phyloP scores from a whole-genome alignment of 2,888 invertebrate genomes.

The Hirtodrosophila duncani region DNA sequence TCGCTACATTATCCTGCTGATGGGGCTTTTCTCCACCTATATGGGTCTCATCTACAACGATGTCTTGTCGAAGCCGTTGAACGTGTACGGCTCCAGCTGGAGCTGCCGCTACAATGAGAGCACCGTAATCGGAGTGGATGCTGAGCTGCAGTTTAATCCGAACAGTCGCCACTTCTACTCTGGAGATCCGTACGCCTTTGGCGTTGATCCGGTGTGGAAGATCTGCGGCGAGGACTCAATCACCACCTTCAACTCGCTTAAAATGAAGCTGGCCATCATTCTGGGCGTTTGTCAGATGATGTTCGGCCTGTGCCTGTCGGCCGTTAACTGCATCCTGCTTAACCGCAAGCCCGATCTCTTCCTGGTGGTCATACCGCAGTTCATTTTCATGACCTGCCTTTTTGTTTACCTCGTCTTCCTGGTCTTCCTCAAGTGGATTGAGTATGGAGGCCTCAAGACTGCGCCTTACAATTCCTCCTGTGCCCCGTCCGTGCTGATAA shows the following conservation, averaged over 20 bases:
- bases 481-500: slow-evolving; percentile 87
- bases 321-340: slow-evolving; percentile 86
- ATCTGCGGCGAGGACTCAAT: slow-evolving; percentile 90
- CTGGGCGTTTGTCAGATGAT: slow-evolving; percentile 96
- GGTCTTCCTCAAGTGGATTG: slow-evolving; percentile 94
- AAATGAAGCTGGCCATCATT: slow-evolving; percentile 97
- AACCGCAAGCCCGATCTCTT: slow-evolving; percentile 83
- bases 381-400: slow-evolving; percentile 88
- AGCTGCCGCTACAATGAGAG: slow-evolving; percentile 80
- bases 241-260: slow-evolving; percentile 93
- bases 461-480: slow-evolving; percentile 78
- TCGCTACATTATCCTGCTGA: slow-evolving; percentile 95
- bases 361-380: slow-evolving; percentile 92
- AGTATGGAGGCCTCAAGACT: slow-evolving; percentile 81
- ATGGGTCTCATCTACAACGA: slow-evolving; percentile 99
- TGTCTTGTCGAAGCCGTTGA: slow-evolving; percentile 93
- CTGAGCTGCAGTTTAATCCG: slow-evolving; percentile 82
- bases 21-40: slow-evolving; percentile 98
- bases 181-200: slow-evolving; percentile 84
- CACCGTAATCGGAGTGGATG: slow-evolving; percentile 77
- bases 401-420: slow-evolving; percentile 94
- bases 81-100: slow-evolving; percentile 95
- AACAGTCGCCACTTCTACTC: slow-evolving; percentile 71
- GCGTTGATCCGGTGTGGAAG: slow-evolving; percentile 88
- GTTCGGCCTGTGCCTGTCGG: slow-evolving; percentile 91